phyloP scores from a whole-genome alignment of 53 echinoderm and acorn worm genomes.

The Crossaster papposus region DNA sequence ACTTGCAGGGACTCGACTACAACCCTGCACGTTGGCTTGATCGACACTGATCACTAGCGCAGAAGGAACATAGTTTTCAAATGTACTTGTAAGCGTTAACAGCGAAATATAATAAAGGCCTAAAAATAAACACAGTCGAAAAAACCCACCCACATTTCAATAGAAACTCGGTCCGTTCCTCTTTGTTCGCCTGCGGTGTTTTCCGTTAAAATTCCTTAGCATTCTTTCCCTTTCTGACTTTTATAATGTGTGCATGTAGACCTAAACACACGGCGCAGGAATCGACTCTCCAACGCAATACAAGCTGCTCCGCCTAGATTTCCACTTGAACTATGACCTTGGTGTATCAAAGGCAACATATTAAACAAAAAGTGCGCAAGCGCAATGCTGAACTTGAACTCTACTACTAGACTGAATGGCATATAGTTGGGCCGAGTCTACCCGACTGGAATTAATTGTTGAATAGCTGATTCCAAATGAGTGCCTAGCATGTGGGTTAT shows the following conservation, averaged over 20 bases:
- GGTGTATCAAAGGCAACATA: background rate
- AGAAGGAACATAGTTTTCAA: no score
- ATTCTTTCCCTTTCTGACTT: background rate
- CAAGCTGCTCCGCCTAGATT: background rate
- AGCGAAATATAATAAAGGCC: no score
- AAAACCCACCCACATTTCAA: background rate
- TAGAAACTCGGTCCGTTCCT: background rate
- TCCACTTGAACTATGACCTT: background rate
- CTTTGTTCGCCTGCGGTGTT: background rate
- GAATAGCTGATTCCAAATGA: constrained; percentile 11
- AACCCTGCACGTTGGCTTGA: no score
- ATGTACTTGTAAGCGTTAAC: no score
- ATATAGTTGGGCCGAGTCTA: constrained; percentile 6
- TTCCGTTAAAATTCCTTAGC: background rate
- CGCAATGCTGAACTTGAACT: constrained; percentile 33
- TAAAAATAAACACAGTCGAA: background rate
- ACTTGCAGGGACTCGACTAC: no score
- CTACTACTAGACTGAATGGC: no score
- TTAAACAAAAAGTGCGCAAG: background rate
- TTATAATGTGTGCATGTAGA: background rate
- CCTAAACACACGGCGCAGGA: background rate
- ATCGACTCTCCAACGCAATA: background rate
- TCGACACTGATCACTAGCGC: no score
- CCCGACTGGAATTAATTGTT: background rate
- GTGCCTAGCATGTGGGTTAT: constrained; percentile 5